Evolutionary conservation across 53 echinoderm and acorn worm genomes (phyloP).

Genomic region (Arbacia lixula): DNA sequence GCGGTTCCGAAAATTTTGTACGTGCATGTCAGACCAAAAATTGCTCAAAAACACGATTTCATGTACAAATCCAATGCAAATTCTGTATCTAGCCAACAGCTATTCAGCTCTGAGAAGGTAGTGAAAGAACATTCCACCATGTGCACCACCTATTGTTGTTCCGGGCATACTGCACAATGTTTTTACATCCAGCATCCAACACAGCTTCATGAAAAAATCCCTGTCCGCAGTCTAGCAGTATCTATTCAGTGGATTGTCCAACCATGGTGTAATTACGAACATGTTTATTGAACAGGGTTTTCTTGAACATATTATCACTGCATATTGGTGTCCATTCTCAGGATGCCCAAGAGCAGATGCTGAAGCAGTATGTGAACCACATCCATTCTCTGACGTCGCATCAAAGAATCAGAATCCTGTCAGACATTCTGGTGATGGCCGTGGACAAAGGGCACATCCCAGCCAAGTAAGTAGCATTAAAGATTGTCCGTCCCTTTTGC

Average conservation of each 20-base stretch:
- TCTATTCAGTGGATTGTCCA: neutral
- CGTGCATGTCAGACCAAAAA: too few species aligned
- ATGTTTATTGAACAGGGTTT: neutral
- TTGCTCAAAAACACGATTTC: too few species aligned
- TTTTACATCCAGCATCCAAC: too few species aligned
- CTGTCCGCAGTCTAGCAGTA: too few species aligned
- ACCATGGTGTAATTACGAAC: neutral
- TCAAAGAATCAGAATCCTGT: conserved; percentile 77
- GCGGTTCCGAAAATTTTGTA: too few species aligned
- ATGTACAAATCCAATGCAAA: too few species aligned
- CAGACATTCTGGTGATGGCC: conserved; percentile 71
- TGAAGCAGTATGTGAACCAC: conserved; percentile 81
- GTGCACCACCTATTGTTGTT: too few species aligned
- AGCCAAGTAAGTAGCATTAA: conserved; percentile 76
- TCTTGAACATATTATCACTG: neutral
- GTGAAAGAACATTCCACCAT: too few species aligned
- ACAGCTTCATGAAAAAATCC: neutral
- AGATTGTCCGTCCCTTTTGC: too few species aligned
- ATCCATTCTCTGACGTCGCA: conserved; percentile 66
- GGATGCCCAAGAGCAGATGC: conserved; percentile 68
- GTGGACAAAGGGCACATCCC: conserved; percentile 77
- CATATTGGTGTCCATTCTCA: conserved; percentile 5
- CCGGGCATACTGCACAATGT: too few species aligned
- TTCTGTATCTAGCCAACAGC: too few species aligned
- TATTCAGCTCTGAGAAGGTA: too few species aligned